Evolutionary conservation across 2,888 invertebrate species (phyloP).

Genomic region (Limnephilus lunatus): DNA sequence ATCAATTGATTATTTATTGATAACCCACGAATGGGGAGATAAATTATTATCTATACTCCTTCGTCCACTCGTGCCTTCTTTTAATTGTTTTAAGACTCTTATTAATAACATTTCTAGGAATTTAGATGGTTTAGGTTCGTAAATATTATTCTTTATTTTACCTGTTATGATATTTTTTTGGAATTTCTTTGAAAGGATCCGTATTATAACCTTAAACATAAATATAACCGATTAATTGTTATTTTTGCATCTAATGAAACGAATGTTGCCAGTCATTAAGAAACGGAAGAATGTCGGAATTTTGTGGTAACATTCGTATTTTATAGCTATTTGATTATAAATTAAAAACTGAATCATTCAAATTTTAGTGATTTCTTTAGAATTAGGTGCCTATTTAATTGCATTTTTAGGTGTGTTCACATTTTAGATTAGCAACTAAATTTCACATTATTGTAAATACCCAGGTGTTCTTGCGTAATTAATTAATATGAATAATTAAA

Average conservation of each 20-base stretch:
- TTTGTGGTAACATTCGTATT: neutral
- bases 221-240: neutral
- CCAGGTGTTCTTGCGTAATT: neutral
- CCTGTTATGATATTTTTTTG: neutral
- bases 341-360: neutral
- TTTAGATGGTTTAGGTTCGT: neutral
- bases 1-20: neutral
- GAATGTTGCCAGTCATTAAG: constrained; percentile 4
- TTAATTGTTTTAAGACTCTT: neutral
- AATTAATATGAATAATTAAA: neutral
- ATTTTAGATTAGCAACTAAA: neutral
- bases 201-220: neutral
- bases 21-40: neutral
- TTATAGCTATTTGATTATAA: constrained; percentile 19
- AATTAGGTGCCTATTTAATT: neutral
- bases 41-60: neutral
- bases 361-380: neutral
- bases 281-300: constrained; percentile 27
- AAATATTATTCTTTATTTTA: neutral
- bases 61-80: neutral
- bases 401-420: neutral
- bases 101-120: neutral
- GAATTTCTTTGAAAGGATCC: neutral
- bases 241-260: neutral
- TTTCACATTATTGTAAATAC: neutral